Percentiles rank a stretch among this genome's conserved stretches.
These are phyloP conservation scores for Aldabrachelys gigantea DNA, from an alignment of 2,113 vertebrate genomes.

Conservation along the genomic window DNA sequence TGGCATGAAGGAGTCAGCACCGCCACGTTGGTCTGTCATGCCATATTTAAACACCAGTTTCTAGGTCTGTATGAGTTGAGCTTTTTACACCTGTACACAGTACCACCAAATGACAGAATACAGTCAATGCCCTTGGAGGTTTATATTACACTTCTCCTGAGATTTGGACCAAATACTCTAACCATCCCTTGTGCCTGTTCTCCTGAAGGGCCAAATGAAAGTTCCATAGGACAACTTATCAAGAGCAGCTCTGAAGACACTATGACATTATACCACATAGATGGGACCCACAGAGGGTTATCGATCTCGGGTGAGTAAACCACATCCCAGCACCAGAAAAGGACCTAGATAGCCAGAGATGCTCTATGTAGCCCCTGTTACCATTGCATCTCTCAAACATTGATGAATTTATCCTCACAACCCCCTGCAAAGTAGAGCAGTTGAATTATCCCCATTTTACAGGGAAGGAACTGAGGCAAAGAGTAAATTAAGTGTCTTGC, in stretches of 20 bases:
- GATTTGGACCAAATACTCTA: neutral
- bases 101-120: neutral
- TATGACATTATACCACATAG: neutral
- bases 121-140: neutral
- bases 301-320: constrained; percentile 37
- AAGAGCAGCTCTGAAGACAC: neutral
- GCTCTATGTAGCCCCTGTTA: neutral
- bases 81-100: neutral
- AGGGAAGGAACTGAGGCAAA: neutral
- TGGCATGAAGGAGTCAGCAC: neutral
- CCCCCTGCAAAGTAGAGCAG: too few relatives aligned
- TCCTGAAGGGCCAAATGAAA: neutral
- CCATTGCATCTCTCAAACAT: neutral
- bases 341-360: too few relatives aligned
- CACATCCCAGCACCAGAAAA: accelerated
- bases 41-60: neutral
- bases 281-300: accelerated
- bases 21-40: neutral
- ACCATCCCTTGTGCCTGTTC: neutral
- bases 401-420: neutral
- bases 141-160: neutral
- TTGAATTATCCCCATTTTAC: neutral
- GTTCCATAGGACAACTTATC: neutral
- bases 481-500: neutral
- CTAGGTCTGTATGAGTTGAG: neutral